Evolutionary conservation across 2,797 vertebrate genomes (phyloP).

Genomic region (Enteromius radiatus): DNA sequence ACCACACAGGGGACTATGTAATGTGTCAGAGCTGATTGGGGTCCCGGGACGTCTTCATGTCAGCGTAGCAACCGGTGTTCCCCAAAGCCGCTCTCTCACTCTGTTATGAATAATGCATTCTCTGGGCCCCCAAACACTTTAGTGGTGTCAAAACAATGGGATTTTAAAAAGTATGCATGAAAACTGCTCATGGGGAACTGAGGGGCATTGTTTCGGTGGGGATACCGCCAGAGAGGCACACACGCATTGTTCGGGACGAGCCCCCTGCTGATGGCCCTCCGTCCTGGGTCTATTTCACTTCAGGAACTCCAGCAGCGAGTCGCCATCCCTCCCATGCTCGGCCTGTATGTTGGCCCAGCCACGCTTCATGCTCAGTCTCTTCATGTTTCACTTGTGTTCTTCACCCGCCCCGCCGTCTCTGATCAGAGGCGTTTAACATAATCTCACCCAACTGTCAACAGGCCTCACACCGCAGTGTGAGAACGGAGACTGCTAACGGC

Average conservation of each 20-base stretch:
- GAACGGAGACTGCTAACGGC: conserved; percentile 17
- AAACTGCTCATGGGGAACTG: conserved; percentile 59
- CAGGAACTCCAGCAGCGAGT: conserved; percentile 19
- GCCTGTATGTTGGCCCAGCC: conserved; percentile 50
- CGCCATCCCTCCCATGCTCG: conserved; percentile 32
- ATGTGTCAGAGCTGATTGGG: conserved; percentile 59
- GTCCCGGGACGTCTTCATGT: conserved; percentile 57
- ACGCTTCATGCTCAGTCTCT: conserved; percentile 66
- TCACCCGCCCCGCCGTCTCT: conserved; percentile 3
- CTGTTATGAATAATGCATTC: conserved; percentile 51
- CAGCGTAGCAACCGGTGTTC: conserved; percentile 57
- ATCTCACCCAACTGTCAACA: conserved; percentile 43
- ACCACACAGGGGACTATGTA: conserved; percentile 25
- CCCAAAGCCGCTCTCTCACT: conserved; percentile 59
- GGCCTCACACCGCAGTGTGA: conserved; percentile 5
- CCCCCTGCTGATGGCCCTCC: conserved; percentile 55
- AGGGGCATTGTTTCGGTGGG: conserved; percentile 69
- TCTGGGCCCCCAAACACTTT: conserved; percentile 43
- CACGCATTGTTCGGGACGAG: conserved; percentile 68
- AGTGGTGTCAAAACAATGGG: conserved; percentile 72
- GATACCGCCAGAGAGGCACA: conserved; percentile 65
- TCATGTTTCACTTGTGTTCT: conserved; percentile 50
- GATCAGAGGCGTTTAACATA: conserved; percentile 47
- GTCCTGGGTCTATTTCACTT: conserved; percentile 15
- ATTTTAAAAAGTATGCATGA: conserved; percentile 69